Base-by-base conservation (phyloP, 1,140 invertebrate genomes). In the Drusus annulatus region DNA sequence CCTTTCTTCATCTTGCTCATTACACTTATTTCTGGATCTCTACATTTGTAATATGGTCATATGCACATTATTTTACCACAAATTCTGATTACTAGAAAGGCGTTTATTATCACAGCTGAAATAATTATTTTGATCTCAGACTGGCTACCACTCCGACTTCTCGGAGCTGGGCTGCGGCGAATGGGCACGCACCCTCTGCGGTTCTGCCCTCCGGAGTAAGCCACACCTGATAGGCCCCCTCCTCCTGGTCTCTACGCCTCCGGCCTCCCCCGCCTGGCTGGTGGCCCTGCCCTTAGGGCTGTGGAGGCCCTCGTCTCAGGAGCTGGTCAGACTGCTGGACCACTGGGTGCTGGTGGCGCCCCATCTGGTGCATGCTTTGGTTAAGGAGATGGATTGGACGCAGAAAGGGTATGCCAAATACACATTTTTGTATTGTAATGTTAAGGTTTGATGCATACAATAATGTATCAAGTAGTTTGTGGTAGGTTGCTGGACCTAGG, bases 141-240 rank as follows among this genome's bases (percentile, higher is more conserved):
- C 80, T 68, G 82, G 82, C 3, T 83, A 78, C 36, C 3, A 76
- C 15, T 83, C 82, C 16, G 82, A 83, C 60, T 81, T 81, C 71
- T 73, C 80, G 13, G 80, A 81, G 7, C 60, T 77, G 3, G 76
- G 80, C 13, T 83, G 80, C 74, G 82, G 82, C 4, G 82, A 83
- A 65, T 83, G 82, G 82, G 82, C 82, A 4, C 71, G 82, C 10
- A 81, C 80, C 3, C 21, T 83, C 3, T 83, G 77, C 56, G 80
- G 82, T 13, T 19, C 25, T 0, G 52, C 77, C 23, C 68, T 83
- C n/a, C 10, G 51, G 16, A 74, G 51, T 17, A 54, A 21, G 54
- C 68, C 71, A 3, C 75, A 80, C 25, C 76, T 76, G 7, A 73
- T 73, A 0, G 77, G 80, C 8, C 6, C 31, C 6, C 60, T 75